Evolutionary conservation across 1,140 invertebrate genomes (phyloP).

Genomic region (Scylla paramamosain): DNA sequence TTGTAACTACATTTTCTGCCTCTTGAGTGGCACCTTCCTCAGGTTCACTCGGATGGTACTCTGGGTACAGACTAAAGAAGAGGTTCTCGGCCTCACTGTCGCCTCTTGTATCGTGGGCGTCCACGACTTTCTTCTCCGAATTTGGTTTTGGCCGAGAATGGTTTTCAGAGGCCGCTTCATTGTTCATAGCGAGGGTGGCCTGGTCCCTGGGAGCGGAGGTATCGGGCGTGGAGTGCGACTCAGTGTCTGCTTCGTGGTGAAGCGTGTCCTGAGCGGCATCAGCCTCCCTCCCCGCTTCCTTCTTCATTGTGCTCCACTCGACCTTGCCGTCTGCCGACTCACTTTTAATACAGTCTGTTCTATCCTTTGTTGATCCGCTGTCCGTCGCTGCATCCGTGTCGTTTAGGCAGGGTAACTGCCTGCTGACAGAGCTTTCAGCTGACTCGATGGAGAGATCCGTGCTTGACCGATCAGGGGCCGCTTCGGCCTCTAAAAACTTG

Average conservation of each 20-base stretch:
- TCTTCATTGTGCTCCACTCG: background rate
- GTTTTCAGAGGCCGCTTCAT: background rate
- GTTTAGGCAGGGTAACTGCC: background rate
- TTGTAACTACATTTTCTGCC: background rate
- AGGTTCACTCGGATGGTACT: conserved; percentile 47
- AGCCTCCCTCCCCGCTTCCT: background rate
- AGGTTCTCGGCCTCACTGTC: conserved; percentile 41
- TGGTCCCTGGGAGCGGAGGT: background rate
- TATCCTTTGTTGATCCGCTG: background rate
- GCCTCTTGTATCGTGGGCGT: background rate
- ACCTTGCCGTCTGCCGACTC: background rate
- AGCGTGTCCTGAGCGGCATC: background rate
- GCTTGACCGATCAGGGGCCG: background rate
- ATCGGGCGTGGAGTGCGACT: background rate
- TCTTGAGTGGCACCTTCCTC: background rate
- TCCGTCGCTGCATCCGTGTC: background rate
- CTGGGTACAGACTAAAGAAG: conserved; percentile 62
- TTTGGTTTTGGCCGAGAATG: background rate
- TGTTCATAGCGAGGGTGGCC: background rate
- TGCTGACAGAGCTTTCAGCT: background rate
- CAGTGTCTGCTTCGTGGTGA: background rate
- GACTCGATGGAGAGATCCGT: background rate
- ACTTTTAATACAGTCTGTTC: background rate
- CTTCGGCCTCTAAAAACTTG: background rate
- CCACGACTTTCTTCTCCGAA: background rate